These are phyloP conservation scores for Saguinus midas DNA, from an alignment of 2,113 vertebrate species.

Conservation along the genomic window DNA sequence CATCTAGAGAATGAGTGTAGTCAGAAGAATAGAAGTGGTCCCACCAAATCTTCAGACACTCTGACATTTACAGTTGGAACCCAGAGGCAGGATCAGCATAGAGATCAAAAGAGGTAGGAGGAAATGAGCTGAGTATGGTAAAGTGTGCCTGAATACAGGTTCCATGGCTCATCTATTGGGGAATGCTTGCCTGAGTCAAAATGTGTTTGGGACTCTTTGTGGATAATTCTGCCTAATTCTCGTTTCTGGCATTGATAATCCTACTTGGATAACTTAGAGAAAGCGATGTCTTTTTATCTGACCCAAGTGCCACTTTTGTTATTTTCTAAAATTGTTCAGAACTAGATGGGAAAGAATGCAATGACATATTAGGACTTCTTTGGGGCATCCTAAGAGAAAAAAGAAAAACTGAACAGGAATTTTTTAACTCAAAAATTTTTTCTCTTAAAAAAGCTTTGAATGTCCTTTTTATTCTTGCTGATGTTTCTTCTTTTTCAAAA, in stretches of 20 bases:
- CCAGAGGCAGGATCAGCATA: neutral
- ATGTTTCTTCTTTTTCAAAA: neutral
- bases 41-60: neutral
- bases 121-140: accelerated
- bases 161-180: neutral
- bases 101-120: neutral
- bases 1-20: neutral
- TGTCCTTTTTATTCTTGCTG: neutral
- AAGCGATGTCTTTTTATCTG: neutral
- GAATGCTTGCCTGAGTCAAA: neutral
- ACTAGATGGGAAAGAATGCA: neutral
- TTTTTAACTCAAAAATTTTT: neutral
- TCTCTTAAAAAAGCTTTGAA: neutral
- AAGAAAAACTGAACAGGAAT: neutral
- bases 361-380: neutral
- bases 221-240: neutral
- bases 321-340: neutral
- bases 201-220: neutral
- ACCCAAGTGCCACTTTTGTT: neutral
- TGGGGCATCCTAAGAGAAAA: neutral
- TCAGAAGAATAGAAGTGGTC: neutral
- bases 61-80: neutral
- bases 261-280: neutral
- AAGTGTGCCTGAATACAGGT: too few relatives aligned
- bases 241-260: accelerated